Conservation (phyloP, 1,140 invertebrate genomes). For the Eriosoma lanigerum region DNA sequence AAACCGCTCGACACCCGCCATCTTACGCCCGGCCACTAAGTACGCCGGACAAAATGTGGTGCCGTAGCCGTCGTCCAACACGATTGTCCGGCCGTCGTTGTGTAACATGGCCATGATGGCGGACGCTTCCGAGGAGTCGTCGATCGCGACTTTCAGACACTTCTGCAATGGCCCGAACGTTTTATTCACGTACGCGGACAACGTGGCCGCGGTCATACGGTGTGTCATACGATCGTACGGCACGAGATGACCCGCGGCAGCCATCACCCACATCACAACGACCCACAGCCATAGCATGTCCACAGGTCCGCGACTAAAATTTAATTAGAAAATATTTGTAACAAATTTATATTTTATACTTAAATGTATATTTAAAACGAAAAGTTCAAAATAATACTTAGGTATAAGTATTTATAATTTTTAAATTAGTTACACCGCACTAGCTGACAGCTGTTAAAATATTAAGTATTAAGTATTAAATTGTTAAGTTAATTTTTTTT, state of each 20-base stretch:
- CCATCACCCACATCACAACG: too few relatives aligned
- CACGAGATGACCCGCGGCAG: background rate
- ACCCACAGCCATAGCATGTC: too few relatives aligned
- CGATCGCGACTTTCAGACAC: background rate
- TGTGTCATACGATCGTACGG: background rate
- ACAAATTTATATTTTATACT: too few relatives aligned
- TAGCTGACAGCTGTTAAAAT: too few relatives aligned
- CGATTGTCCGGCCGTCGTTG: background rate
- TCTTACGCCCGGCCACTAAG: background rate
- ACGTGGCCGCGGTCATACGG: background rate
- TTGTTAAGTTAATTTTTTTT: too few relatives aligned
- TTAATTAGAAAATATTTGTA: too few relatives aligned
- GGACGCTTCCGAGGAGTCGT: background rate
- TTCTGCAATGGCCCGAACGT: slow-evolving; percentile 19
- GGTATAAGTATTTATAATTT: too few relatives aligned
- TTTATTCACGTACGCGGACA: slow-evolving; percentile 1
- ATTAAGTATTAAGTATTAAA: too few relatives aligned
- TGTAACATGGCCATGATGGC: background rate
- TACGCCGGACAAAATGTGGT: background rate
- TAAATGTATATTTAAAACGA: too few relatives aligned
- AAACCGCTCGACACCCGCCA: background rate
- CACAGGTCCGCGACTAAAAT: too few relatives aligned
- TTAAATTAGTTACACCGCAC: too few relatives aligned
- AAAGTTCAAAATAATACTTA: too few relatives aligned
- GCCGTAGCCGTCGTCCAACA: background rate